These are phyloP conservation scores for Synanthedon andrenaeformis DNA, from an alignment of 2,888 invertebrate species.

Conservation along the genomic window DNA sequence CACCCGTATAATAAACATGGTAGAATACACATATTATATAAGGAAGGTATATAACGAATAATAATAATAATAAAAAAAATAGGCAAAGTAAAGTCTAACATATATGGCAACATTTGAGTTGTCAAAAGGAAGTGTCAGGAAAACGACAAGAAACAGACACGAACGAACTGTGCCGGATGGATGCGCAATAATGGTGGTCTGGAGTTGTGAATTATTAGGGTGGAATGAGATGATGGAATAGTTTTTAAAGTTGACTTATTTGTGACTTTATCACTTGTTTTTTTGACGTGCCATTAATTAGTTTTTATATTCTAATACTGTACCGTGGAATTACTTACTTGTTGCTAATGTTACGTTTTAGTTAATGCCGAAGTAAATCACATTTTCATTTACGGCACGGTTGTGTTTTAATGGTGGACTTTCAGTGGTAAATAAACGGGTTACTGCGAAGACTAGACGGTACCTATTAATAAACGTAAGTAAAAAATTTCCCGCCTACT, in stretches of 20 bases:
- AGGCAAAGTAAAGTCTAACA: neutral
- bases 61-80: neutral
- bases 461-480: neutral
- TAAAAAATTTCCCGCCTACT: neutral
- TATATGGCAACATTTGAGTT: conserved; percentile 10
- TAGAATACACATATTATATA: too few relatives aligned
- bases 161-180: conserved; percentile 10
- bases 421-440: conserved; percentile 30
- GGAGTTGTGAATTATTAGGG: conserved; percentile 17
- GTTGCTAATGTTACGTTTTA: neutral
- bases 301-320: conserved; percentile 11
- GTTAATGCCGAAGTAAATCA: conserved; percentile 21
- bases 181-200: conserved; percentile 33
- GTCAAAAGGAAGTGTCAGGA: conserved; percentile 6
- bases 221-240: conserved; percentile 15
- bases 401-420: conserved; percentile 36
- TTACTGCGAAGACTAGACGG: neutral
- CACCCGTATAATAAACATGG: too few relatives aligned
- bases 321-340: conserved; percentile 9
- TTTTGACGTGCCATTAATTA: conserved; percentile 20
- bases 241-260: neutral
- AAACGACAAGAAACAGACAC: too few relatives aligned
- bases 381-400: conserved; percentile 30
- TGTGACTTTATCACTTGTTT: conserved; percentile 8
- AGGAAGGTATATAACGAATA: too few relatives aligned